These are phyloP conservation scores for Enteromius paludinosus DNA, from an alignment of 2,797 vertebrate species.

Conservation along the genomic window DNA sequence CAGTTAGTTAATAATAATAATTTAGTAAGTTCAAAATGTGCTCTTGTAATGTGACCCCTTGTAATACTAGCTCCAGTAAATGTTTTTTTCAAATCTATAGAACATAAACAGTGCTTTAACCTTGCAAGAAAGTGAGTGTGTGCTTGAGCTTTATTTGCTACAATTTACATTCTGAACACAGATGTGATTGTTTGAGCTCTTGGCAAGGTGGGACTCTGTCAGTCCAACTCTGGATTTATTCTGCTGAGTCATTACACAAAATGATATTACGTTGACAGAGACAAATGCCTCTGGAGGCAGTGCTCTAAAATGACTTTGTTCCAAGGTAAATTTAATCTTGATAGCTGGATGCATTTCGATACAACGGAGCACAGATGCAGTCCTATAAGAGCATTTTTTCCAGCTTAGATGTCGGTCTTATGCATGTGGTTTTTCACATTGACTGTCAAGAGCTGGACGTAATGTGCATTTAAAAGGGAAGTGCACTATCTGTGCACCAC, in stretches of 20 bases:
- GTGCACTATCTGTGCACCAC: not conserved
- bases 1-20: too few relatives aligned
- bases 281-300: slow-evolving; percentile 69
- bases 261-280: slow-evolving; percentile 74
- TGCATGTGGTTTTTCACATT: slow-evolving; percentile 58
- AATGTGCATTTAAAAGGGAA: not conserved
- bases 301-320: slow-evolving; percentile 67
- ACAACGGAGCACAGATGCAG: slow-evolving; percentile 62
- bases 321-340: slow-evolving; percentile 67
- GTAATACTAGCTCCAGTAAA: not conserved
- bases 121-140: not conserved
- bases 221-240: slow-evolving; percentile 66
- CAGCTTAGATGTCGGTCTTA: slow-evolving; percentile 33
- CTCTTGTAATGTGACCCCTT: not conserved
- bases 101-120: not conserved
- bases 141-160: not conserved
- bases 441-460: slow-evolving; percentile 4
- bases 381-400: slow-evolving; percentile 52
- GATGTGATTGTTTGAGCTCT: slow-evolving; percentile 39
- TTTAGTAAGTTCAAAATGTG: not conserved
- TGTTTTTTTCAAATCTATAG: not conserved
- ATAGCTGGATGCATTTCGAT: slow-evolving; percentile 59
- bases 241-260: slow-evolving; percentile 73
- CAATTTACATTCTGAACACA: slow-evolving; percentile 39
- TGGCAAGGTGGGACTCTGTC: slow-evolving; percentile 65